phyloP scores from a whole-genome alignment of 2,113 vertebrate species.

The Terrapene triunguis region DNA sequence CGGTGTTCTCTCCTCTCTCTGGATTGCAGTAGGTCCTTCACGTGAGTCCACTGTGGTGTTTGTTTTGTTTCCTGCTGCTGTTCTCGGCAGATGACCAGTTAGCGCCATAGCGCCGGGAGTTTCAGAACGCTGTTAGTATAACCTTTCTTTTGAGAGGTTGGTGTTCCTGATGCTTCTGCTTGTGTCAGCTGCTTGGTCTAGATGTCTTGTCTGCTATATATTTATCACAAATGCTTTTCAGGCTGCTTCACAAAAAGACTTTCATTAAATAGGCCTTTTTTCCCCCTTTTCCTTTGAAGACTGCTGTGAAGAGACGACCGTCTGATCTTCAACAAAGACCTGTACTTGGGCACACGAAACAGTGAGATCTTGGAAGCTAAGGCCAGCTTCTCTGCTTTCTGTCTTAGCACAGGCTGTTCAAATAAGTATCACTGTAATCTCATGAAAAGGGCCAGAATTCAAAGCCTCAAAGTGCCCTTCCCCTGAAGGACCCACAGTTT shows the following conservation, averaged over 20 bases:
- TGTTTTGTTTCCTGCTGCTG: background rate
- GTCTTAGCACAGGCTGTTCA: background rate
- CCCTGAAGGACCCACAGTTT: background rate
- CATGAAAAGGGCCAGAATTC: constrained; percentile 10
- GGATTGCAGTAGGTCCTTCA: background rate
- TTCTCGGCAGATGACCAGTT: constrained; percentile 8
- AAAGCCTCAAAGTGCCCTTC: background rate
- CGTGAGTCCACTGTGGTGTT: background rate
- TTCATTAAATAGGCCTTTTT: constrained; percentile 49
- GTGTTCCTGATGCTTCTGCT: constrained; percentile 32
- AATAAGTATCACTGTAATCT: background rate
- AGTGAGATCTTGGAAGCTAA: constrained; percentile 3
- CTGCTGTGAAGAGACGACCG: constrained; percentile 50
- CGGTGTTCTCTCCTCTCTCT: background rate
- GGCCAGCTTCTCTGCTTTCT: constrained; percentile 36
- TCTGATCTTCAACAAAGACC: constrained; percentile 62
- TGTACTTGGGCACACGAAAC: constrained; percentile 21
- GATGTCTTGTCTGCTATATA: constrained; percentile 49
- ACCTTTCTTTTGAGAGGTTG: constrained; percentile 38
- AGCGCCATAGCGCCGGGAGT: constrained; percentile 28
- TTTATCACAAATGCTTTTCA: constrained; percentile 62
- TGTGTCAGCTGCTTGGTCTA: constrained; percentile 21
- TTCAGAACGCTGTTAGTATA: background rate
- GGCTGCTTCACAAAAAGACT: constrained; percentile 34
- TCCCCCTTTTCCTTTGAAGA: constrained; percentile 57